Conservation (phyloP, 1,140 invertebrate species). For the Teleopsis dalmanni region DNA sequence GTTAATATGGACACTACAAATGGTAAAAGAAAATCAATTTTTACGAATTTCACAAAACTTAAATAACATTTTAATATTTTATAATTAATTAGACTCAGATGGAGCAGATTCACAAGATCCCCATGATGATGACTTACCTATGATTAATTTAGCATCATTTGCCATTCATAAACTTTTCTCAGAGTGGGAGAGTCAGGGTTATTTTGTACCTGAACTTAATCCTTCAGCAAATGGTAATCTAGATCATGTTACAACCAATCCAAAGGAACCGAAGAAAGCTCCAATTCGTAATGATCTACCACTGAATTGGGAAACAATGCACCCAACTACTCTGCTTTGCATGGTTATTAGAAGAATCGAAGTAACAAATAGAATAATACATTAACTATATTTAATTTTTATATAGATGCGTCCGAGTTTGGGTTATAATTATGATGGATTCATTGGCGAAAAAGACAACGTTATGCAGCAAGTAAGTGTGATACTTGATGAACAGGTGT, state of each 20-base stretch:
- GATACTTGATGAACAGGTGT: slow-evolving; percentile 48
- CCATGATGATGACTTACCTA: slow-evolving; percentile 62
- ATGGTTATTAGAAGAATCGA: too few species aligned
- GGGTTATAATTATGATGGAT: slow-evolving; percentile 54
- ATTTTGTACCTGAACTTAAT: slow-evolving; percentile 52
- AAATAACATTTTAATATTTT: too few species aligned
- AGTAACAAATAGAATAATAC: too few species aligned
- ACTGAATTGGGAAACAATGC: slow-evolving; percentile 52
- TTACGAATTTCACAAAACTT: too few species aligned
- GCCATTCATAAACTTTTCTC: slow-evolving; percentile 67
- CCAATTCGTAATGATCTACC: slow-evolving; percentile 49
- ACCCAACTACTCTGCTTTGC: slow-evolving; percentile 64
- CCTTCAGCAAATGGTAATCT: slow-evolving; percentile 12
- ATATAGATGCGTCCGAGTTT: slow-evolving; percentile 60
- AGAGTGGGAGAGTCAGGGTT: slow-evolving; percentile 66
- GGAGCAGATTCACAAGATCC: too few species aligned
- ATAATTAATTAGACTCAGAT: too few species aligned
- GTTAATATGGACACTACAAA: too few species aligned
- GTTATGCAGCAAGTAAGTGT: slow-evolving; percentile 49
- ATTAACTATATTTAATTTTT: too few species aligned
- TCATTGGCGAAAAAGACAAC: slow-evolving; percentile 54
- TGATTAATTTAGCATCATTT: slow-evolving; percentile 67
- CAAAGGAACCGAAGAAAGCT: slow-evolving; percentile 43
- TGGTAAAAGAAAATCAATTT: too few species aligned
- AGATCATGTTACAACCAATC: slow-evolving; percentile 5